Evolutionary conservation across 2,113 vertebrate genomes (phyloP).

Genomic region (Labeo rohita): DNA sequence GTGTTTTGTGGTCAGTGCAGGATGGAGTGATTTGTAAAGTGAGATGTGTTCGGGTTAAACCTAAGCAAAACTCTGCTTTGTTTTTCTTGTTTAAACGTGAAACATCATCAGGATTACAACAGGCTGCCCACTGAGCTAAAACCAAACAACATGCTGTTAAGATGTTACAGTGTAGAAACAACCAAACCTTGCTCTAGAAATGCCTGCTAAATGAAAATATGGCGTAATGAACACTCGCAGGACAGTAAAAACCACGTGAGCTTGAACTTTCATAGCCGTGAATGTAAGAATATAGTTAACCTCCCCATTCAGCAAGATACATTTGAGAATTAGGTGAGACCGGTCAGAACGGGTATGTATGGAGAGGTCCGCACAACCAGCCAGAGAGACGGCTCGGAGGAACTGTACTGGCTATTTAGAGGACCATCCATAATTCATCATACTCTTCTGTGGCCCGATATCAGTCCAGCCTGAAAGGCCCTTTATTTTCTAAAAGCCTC

Average conservation of each 20-base stretch:
- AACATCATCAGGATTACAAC: constrained; percentile 13
- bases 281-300: neutral
- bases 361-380: neutral
- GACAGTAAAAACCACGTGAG: neutral
- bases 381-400: constrained; percentile 12
- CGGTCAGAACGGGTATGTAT: neutral
- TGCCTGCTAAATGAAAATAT: neutral
- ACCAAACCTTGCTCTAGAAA: neutral
- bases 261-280: neutral
- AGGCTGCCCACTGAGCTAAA: neutral
- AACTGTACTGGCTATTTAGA: constrained; percentile 71
- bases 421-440: constrained; percentile 78
- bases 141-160: neutral
- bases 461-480: constrained; percentile 68
- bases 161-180: neutral
- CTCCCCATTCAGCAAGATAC: neutral
- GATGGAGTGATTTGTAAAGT: neutral
- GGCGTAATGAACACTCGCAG: neutral
- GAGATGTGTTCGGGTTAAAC: constrained; percentile 22
- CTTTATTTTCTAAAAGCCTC: constrained; percentile 52
- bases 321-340: neutral
- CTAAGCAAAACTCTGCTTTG: neutral
- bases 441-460: constrained; percentile 57
- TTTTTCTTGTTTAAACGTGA: neutral
- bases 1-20: neutral